Base-by-base conservation (phyloP, 2,888 invertebrate species). In the Rhorus exstirpatorius region DNA sequence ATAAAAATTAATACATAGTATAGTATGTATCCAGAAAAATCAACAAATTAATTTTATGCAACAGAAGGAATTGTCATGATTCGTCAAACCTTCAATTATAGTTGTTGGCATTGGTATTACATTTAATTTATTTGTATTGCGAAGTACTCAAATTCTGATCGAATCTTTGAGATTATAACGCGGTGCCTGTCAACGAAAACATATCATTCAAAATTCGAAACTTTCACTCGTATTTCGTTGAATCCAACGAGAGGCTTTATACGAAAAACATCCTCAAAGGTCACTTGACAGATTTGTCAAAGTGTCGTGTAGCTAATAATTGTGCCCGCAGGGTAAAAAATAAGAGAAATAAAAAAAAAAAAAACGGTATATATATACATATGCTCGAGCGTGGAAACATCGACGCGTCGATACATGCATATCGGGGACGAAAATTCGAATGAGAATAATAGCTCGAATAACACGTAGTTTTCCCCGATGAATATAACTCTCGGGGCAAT, bases 371-470 rank as follows among this genome's bases (percentile, higher is more conserved):
- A 31, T 3, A 31, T 3, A 31, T 3, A 31, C 2, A 31, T 3
- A 58, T 55, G 14, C 6, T 65, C 41, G 31, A 19, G 41, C 44
- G 26, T 55, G 53, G 31, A 75, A 75, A 46, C 58, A 49, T 14
- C 24, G 58, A 55, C 24, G 6, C 38, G 55, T 7, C 31, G 67
- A 49, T 72, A 46, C 8, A 10, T 7, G 12, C 14, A 24, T 21
- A 46, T 60, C 58, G 26, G 65, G 46, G 35, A 49, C 14, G 58
- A 38, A 67, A 49, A 51, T 51, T 68, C 61, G 55, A 77, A 53
- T 17, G 60, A 51, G 49, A 74, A 63, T 63, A 78, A 78, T 55
- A 74, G 72, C 63, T 79, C 35, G 44, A 63, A 65, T 71, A 71
- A 79, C 70, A 65, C 44, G 49, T 44, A 72, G 58, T 65, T 63